phyloP scores from a whole-genome alignment of 2,888 invertebrate genomes.

The Dynastes grantii region DNA sequence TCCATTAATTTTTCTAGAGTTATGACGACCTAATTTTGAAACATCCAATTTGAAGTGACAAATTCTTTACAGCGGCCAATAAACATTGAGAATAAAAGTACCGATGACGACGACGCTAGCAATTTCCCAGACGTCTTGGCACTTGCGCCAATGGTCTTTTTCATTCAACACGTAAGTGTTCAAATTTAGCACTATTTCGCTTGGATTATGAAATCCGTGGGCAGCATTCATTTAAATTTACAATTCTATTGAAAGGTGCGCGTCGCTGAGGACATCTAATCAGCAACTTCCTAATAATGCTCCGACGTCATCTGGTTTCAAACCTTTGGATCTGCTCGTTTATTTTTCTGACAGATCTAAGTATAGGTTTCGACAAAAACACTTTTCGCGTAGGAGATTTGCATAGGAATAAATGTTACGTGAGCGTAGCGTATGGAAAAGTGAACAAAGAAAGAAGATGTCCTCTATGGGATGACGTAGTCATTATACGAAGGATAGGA shows the following conservation, averaged over 20 bases:
- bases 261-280: neutral
- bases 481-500: too few species aligned
- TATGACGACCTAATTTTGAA: constrained; percentile 1
- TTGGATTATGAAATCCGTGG: constrained; percentile 21
- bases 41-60: neutral
- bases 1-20: neutral
- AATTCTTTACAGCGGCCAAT: constrained; percentile 20
- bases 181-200: constrained; percentile 32
- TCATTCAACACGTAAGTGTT: constrained; percentile 32
- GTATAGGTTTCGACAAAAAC: constrained; percentile 26
- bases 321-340: constrained; percentile 12
- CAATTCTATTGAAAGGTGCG: constrained; percentile 15
- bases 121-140: constrained; percentile 36
- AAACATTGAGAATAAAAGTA: constrained; percentile 4
- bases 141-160: constrained; percentile 27
- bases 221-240: constrained; percentile 19
- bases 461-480: too few species aligned
- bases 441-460: neutral
- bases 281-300: too few species aligned
- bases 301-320: constrained; percentile 35
- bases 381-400: constrained; percentile 11
- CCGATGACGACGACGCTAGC: neutral
- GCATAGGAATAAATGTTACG: constrained; percentile 2
- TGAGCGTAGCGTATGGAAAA: neutral
- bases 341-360: constrained; percentile 41